A percentile compares a stretch with the other conserved stretches of the same genome.
Conservation (phyloP, 2,888 invertebrate genomes). For the Pyrgus malvae region DNA sequence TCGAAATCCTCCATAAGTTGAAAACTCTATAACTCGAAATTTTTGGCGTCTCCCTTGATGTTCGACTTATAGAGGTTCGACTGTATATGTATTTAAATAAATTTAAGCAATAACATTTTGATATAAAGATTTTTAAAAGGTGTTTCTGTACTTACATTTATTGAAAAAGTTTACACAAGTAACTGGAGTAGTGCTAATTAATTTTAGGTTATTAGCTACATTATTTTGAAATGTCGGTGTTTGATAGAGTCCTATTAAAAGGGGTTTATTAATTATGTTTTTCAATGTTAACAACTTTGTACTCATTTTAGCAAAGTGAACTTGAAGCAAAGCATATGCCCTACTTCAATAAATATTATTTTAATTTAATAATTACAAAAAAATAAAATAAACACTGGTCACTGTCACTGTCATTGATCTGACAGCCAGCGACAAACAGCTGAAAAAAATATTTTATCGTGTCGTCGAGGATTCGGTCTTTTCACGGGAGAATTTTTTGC, state of each 20-base stretch:
- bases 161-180: slow-evolving; percentile 83
- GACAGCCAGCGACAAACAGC: too few species aligned
- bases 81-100: neutral
- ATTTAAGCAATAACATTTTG: neutral
- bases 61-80: neutral
- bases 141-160: slow-evolving; percentile 80
- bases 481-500: too few species aligned
- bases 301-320: slow-evolving; percentile 48
- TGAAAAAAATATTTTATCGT: too few species aligned
- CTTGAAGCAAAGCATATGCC: slow-evolving; percentile 33
- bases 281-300: slow-evolving; percentile 56
- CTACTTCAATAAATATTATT: slow-evolving; percentile 22
- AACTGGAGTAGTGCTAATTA: slow-evolving; percentile 61
- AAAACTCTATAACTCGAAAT: too few species aligned
- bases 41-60: too few species aligned
- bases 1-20: too few species aligned
- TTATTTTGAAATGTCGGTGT: slow-evolving; percentile 40
- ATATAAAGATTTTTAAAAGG: too few species aligned
- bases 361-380: slow-evolving; percentile 8
- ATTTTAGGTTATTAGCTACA: slow-evolving; percentile 66
- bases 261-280: slow-evolving; percentile 50
- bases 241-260: slow-evolving; percentile 48
- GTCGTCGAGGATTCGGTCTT: too few species aligned
- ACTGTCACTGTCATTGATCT: too few species aligned
- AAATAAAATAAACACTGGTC: neutral